A percentile compares a stretch with the other conserved stretches of the same genome.
Conservation (phyloP, 2,888 invertebrate species). For the Aphodius granarius region DNA sequence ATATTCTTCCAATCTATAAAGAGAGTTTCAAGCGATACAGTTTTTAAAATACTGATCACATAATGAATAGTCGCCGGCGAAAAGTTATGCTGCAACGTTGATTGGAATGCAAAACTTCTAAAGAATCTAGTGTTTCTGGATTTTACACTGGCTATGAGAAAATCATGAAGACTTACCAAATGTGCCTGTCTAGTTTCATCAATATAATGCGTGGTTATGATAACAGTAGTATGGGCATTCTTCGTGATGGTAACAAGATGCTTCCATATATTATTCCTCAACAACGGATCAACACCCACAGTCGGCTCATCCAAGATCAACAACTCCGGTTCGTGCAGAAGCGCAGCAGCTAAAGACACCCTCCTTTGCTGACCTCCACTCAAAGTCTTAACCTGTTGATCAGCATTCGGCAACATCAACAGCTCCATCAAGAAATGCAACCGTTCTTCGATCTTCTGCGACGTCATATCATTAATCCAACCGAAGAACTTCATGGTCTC, state of each 20-base stretch:
- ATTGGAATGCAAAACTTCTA: too few species aligned
- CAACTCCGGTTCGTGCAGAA: conserved; percentile 86
- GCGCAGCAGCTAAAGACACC: conserved; percentile 84
- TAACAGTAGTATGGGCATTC: conserved; percentile 75
- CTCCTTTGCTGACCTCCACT: conserved; percentile 91
- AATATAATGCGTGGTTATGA: conserved; percentile 87
- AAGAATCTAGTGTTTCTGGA: too few species aligned
- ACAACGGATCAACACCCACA: conserved; percentile 88
- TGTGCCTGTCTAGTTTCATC: conserved; percentile 85
- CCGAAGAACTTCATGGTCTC: conserved; percentile 52
- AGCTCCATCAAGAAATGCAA: conserved; percentile 47
- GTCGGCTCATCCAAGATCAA: conserved; percentile 92
- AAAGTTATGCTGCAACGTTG: too few species aligned
- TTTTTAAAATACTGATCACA: too few species aligned
- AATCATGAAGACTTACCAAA: conserved; percentile 62
- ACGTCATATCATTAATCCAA: conserved; percentile 49
- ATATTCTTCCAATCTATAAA: too few species aligned
- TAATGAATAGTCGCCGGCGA: too few species aligned
- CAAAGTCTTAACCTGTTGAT: conserved; percentile 65
- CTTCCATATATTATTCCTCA: conserved; percentile 85
- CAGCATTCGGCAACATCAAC: conserved; percentile 47
- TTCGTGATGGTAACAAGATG: conserved; percentile 78
- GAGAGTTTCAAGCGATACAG: too few species aligned
- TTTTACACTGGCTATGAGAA: too few species aligned
- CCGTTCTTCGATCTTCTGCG: conserved; percentile 45